These are phyloP conservation scores for Pristionchus japonicus DNA, from an alignment of 2,888 invertebrate species.

Conservation along the genomic window DNA sequence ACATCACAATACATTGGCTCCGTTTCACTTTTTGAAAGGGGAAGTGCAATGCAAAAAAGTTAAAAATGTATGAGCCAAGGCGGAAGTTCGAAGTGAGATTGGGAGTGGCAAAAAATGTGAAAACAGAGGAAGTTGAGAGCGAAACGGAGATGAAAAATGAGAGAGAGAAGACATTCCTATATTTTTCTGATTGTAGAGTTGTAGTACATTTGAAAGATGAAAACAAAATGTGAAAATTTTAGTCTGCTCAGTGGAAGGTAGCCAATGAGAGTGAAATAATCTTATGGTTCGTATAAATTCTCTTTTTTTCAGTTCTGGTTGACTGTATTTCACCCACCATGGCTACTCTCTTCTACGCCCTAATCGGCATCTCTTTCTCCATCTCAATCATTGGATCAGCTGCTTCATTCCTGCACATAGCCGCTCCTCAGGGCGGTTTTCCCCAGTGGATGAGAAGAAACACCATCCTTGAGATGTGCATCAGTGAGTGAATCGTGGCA, in stretches of 20 bases:
- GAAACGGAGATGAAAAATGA: background rate
- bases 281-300: background rate
- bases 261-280: background rate
- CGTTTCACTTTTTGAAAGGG: background rate
- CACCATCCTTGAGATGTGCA: constrained; percentile 48
- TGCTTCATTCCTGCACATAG: constrained; percentile 46
- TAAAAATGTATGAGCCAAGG: background rate
- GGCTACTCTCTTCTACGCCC: constrained; percentile 42
- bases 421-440: constrained; percentile 42
- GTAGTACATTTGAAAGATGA: background rate
- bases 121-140: background rate
- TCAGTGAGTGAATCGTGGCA: constrained; percentile 21
- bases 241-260: background rate
- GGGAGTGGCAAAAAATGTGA: background rate
- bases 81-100: background rate
- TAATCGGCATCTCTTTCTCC: constrained; percentile 43
- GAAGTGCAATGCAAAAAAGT: background rate
- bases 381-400: constrained; percentile 29
- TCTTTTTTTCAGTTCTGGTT: constrained; percentile 36
- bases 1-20: background rate
- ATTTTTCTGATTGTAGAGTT: too few relatives aligned
- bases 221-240: background rate
- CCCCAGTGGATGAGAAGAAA: constrained; percentile 42
- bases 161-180: background rate
- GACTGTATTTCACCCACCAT: constrained; percentile 45